These are phyloP conservation scores for Micrastur ruficollis DNA, from an alignment of 2,797 vertebrate species.

Conservation along the genomic window DNA sequence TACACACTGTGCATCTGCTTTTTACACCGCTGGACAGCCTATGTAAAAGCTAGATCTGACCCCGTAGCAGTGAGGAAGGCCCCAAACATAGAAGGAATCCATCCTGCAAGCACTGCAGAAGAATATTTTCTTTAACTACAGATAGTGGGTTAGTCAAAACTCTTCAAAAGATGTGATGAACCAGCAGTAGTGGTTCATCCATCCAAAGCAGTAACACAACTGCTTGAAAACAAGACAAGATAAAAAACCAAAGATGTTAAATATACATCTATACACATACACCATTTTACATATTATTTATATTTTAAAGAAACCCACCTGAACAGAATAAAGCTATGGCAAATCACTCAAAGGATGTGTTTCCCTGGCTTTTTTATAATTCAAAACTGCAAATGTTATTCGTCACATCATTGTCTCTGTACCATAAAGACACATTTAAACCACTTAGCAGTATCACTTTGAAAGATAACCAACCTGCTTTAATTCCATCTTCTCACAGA, in stretches of 20 bases:
- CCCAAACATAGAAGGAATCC: not conserved
- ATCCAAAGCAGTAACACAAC: not conserved
- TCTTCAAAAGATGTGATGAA: not conserved
- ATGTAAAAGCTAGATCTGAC: not conserved
- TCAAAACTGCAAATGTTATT: not conserved
- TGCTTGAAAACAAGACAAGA: not conserved
- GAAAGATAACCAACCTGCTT: conserved; percentile 25
- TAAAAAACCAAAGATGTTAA: not conserved
- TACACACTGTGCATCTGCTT: not conserved
- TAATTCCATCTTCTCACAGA: conserved; percentile 7
- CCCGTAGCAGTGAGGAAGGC: not conserved
- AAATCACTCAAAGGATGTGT: not conserved
- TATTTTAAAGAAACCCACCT: not conserved
- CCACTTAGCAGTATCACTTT: not conserved
- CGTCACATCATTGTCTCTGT: conserved; percentile 29
- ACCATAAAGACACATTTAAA: conserved; percentile 27
- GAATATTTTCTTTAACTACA: not conserved
- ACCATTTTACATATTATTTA: not conserved
- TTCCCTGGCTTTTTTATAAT: conserved; percentile 14
- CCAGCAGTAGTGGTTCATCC: not conserved
- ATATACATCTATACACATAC: not conserved
- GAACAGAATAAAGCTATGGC: not conserved
- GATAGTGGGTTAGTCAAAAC: not conserved
- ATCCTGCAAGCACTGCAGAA: not conserved
- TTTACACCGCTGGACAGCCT: not conserved